Evolutionary conservation across 2,113 vertebrate species (phyloP).

Genomic region (Arothron firmamentum): DNA sequence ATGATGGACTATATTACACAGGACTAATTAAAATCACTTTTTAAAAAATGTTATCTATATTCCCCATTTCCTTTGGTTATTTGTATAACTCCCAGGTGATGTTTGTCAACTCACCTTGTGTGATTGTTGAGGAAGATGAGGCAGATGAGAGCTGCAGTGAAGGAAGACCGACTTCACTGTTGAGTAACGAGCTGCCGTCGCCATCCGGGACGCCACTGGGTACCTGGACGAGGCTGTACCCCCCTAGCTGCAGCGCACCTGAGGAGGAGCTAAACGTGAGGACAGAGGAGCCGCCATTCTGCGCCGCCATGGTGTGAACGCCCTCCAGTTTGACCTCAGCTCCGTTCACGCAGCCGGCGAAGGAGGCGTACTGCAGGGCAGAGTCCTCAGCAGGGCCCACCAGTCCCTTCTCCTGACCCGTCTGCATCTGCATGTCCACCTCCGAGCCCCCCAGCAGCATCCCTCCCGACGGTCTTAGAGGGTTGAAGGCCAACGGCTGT

Average conservation of each 20-base stretch:
- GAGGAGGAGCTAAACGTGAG: conserved; percentile 85
- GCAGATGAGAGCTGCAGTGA: conserved; percentile 86
- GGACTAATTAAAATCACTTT: too few relatives aligned
- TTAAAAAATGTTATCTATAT: too few relatives aligned
- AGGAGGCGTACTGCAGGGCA: conserved; percentile 78
- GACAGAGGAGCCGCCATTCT: conserved; percentile 85
- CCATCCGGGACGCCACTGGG: conserved; percentile 79
- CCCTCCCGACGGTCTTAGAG: conserved; percentile 80
- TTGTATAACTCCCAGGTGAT: neutral
- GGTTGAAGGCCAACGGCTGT: conserved; percentile 84
- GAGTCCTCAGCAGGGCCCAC: conserved; percentile 77
- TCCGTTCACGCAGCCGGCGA: conserved; percentile 81
- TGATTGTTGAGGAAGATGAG: conserved; percentile 80
- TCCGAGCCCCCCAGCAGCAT: conserved; percentile 81
- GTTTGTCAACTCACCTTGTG: conserved; percentile 61
- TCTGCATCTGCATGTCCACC: conserved; percentile 81
- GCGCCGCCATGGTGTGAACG: conserved; percentile 80
- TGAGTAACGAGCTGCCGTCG: conserved; percentile 81
- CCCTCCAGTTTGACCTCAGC: conserved; percentile 88
- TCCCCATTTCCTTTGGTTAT: neutral
- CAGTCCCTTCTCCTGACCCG: conserved; percentile 83
- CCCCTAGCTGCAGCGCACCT: conserved; percentile 86
- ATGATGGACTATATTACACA: neutral
- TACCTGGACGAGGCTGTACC: conserved; percentile 92
- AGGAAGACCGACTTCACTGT: conserved; percentile 86